phyloP scores from a whole-genome alignment of 2,797 vertebrate species.

The Steatocranus sp. region DNA sequence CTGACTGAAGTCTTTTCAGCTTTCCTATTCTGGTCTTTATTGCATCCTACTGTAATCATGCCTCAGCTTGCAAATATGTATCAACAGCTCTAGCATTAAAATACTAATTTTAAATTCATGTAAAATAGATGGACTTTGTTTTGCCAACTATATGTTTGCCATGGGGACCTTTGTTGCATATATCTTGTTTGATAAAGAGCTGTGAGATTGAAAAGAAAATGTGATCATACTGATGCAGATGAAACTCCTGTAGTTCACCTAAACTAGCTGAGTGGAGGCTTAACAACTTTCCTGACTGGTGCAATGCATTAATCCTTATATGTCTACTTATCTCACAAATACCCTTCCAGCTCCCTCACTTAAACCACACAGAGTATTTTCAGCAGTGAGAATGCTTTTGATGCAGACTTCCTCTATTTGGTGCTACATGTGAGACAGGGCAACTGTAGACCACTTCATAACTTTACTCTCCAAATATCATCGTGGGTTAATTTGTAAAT shows the following conservation, averaged over 20 bases:
- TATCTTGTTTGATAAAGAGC: not conserved
- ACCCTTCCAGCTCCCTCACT: not conserved
- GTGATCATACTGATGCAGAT: not conserved
- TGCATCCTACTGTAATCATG: not conserved
- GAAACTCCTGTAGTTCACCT: not conserved
- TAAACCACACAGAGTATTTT: not conserved
- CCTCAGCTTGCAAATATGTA: constrained; percentile 12
- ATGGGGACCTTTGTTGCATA: not conserved
- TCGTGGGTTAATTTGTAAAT: not conserved
- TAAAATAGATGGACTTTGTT: not conserved
- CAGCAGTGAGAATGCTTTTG: not conserved
- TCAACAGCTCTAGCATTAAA: not conserved
- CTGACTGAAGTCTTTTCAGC: not conserved
- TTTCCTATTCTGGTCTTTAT: not conserved
- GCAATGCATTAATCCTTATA: not conserved
- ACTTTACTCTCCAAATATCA: not conserved
- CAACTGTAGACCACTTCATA: not conserved
- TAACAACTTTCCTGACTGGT: not conserved
- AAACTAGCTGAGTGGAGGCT: not conserved
- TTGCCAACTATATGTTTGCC: not conserved
- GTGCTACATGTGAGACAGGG: not conserved
- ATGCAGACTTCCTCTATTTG: not conserved
- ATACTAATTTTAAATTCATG: not conserved
- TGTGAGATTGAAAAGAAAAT: not conserved
- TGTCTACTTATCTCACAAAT: not conserved